phyloP scores from a whole-genome alignment of 1,140 invertebrate species.

The Papilio xuthus region DNA sequence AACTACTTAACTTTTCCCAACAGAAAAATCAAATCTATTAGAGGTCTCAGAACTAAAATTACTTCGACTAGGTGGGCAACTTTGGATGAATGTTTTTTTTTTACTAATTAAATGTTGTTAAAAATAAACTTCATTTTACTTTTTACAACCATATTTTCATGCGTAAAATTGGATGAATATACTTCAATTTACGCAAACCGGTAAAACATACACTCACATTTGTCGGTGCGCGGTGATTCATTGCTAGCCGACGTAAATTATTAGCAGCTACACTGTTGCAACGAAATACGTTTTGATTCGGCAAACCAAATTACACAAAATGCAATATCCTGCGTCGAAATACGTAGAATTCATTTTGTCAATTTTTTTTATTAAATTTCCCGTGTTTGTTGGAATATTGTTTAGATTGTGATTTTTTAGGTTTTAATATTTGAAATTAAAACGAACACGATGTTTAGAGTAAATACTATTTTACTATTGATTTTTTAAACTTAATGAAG shows the following conservation, averaged over 20 bases:
- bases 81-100: not conserved
- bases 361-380: not conserved
- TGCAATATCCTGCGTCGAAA: conserved; percentile 24
- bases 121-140: not conserved
- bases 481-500: not conserved
- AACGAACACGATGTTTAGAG: not conserved
- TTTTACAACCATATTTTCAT: not conserved
- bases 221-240: conserved; percentile 29
- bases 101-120: not conserved
- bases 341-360: conserved; percentile 10
- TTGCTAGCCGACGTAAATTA: conserved; percentile 34
- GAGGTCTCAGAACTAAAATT: not conserved
- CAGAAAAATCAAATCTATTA: not conserved
- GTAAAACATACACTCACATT: conserved; percentile 24
- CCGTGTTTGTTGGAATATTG: not conserved
- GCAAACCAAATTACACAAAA: conserved; percentile 30
- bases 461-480: too few species aligned
- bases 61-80: not conserved
- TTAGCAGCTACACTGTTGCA: conserved; percentile 33
- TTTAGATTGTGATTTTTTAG: not conserved
- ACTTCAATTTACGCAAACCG: conserved; percentile 30
- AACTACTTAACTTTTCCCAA: too few species aligned
- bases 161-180: conserved; percentile 19
- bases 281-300: conserved; percentile 29
- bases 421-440: not conserved